Base-by-base conservation (phyloP, 1,140 invertebrate genomes). In the Zaprionus africanus region DNA sequence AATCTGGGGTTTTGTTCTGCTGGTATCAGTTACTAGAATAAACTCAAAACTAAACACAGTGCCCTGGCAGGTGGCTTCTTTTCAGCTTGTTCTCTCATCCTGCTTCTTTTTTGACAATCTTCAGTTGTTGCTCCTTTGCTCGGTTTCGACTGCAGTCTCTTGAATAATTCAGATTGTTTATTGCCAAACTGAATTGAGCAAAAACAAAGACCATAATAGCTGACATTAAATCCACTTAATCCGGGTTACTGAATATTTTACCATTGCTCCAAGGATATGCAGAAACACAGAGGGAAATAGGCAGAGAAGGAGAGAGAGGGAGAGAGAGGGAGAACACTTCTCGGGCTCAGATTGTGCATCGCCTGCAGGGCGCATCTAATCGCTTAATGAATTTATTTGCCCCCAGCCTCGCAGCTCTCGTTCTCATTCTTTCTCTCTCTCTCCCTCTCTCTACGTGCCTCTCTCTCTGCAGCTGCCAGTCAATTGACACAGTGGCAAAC, bases 381-480 rank as follows among this genome's bases (percentile, higher is more conserved):
- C 78, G 85, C 67, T 88, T 88, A 87, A 84, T 87, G 85, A 87
- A 87, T 88, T 87, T 87, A 88, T 87, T 81, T 87, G 84, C 74
- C 43, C 15, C 56, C 31, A 51, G 56, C 17, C 69, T 31, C 36
- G 34, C 63, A 57, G 53, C 13, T 66, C n/a, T 31, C 36, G 19
- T 17, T 9, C 41, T 17, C 41, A 17, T 9, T 46, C 41, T 17
- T 17, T 17, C n/a, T 9, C 41, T 9, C 6, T 11, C 7, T 4
- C 7, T n/a, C 15, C 17, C 41, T 19, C 41, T 46, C n/a, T 3
- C 41, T 43, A n/a, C n/a, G n/a, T n/a, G n/a, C n/a, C 15, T 13
- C 26, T 28, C 24, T 5, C 17, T 26, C 12, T 26, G n/a, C 66
- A 54, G 13, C 65, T 49, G 58, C 41, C 65, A 61, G 58, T 49